A percentile compares a stretch with the other conserved stretches of the same genome.
phyloP scores from a whole-genome alignment of 53 echinoderm and acorn worm genomes.

The Astropecten irregularis region DNA sequence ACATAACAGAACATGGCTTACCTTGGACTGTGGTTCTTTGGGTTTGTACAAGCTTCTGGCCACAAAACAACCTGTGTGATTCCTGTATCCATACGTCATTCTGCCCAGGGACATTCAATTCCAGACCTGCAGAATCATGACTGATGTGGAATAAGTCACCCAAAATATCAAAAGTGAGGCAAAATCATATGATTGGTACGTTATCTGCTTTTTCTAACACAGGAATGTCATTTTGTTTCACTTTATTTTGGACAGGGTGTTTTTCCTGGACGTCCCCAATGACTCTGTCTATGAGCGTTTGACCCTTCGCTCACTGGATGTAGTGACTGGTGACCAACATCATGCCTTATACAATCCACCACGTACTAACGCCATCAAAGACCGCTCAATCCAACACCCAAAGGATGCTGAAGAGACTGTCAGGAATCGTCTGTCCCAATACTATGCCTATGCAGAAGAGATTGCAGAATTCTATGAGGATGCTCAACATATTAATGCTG shows the following conservation, averaged over 20 bases:
- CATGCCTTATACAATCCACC: slow-evolving; percentile 98
- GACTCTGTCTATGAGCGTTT: slow-evolving; percentile 96
- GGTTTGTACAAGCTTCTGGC: too few relatives aligned
- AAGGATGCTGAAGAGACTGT: slow-evolving; percentile 78
- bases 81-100: too few relatives aligned
- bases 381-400: slow-evolving; percentile 79
- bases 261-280: slow-evolving; percentile 95
- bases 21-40: too few relatives aligned
- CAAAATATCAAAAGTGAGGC: too few relatives aligned
- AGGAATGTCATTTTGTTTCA: too few relatives aligned
- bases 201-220: too few relatives aligned
- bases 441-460: slow-evolving; percentile 93
- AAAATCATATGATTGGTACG: too few relatives aligned
- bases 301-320: slow-evolving; percentile 87
- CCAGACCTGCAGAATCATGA: too few relatives aligned
- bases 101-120: too few relatives aligned
- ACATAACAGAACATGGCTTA: too few relatives aligned
- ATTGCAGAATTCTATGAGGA: slow-evolving; percentile 92
- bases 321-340: slow-evolving; percentile 82
- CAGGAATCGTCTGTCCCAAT: slow-evolving; percentile 76
- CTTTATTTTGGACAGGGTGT: slow-evolving; percentile 86
- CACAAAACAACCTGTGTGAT: too few relatives aligned
- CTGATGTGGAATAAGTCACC: too few relatives aligned
- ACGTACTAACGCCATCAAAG: slow-evolving; percentile 81
- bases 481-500: slow-evolving; percentile 93